Conservation (phyloP, 1,140 invertebrate species). For the Meteorus sp. region DNA sequence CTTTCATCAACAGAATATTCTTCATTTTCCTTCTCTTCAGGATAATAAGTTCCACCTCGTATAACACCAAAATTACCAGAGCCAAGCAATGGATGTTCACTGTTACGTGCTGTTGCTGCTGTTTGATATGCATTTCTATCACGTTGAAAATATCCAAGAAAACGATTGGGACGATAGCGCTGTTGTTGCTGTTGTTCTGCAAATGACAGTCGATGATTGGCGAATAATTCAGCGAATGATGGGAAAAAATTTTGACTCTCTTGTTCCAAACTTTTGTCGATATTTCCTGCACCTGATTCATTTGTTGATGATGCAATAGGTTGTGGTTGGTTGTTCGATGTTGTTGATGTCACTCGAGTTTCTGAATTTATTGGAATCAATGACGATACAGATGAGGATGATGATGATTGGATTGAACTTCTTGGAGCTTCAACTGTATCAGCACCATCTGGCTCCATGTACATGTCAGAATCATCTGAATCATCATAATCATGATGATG, state of each 20-base stretch:
- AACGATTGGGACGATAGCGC: constrained; percentile 51
- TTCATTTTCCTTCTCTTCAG: constrained; percentile 61
- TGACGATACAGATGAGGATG: constrained; percentile 19
- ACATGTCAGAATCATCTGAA: constrained; percentile 55
- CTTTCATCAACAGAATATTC: constrained; percentile 58
- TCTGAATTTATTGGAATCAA: no score
- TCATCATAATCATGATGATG: constrained; percentile 46
- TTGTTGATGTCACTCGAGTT: no score
- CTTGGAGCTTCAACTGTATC: constrained; percentile 26
- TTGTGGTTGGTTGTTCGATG: no score
- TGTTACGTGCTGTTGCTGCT: constrained; percentile 35
- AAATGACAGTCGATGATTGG: constrained; percentile 50
- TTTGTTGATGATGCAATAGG: no score
- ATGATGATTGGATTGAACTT: background rate
- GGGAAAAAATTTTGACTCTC: constrained; percentile 60
- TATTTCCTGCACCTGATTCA: constrained; percentile 18
- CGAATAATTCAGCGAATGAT: constrained; percentile 58
- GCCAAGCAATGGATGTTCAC: constrained; percentile 65
- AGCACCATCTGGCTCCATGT: constrained; percentile 52
- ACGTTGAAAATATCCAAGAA: constrained; percentile 53
- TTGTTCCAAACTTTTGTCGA: constrained; percentile 49
- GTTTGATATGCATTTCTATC: constrained; percentile 44
- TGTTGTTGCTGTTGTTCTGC: constrained; percentile 50
- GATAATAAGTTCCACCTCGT: constrained; percentile 82
- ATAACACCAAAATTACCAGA: constrained; percentile 89